Conservation (phyloP, 1,140 invertebrate genomes). For the Agrypnia vestita region DNA sequence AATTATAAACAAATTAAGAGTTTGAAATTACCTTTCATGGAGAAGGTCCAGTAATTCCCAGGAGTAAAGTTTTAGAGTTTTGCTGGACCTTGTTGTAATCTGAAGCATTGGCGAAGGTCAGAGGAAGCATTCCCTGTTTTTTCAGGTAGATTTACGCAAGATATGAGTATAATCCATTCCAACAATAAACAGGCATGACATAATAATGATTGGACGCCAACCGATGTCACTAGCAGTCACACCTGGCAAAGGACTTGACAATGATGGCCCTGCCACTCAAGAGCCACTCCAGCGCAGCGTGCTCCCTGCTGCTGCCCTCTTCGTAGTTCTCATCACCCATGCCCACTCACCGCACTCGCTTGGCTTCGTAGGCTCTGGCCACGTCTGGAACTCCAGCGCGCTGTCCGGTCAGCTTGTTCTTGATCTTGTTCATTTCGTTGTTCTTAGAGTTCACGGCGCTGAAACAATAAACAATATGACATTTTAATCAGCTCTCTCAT, state of each 20-base stretch:
- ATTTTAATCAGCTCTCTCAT: background rate
- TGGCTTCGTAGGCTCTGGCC: conserved; percentile 95
- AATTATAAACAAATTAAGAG: conserved; percentile 34
- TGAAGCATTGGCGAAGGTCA: conserved; percentile 94
- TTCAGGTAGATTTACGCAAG: too few species aligned
- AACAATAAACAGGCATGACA: too few species aligned
- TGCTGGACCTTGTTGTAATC: conserved; percentile 99
- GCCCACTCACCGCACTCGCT: conserved; percentile 91
- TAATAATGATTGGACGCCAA: too few species aligned
- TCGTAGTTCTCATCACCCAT: conserved; percentile 99
- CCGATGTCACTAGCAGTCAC: too few species aligned
- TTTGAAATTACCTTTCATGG: conserved; percentile 87
- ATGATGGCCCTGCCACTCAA: conserved; percentile 96
- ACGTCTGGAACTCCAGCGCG: conserved; percentile 95
- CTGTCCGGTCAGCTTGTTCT: conserved; percentile 91
- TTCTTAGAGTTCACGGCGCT: conserved; percentile 98
- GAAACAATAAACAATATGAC: background rate
- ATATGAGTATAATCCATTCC: too few species aligned
- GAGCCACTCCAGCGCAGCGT: conserved; percentile 96
- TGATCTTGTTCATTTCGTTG: conserved; percentile 96
- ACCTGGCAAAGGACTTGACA: conserved; percentile 97
- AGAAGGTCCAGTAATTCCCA: conserved; percentile 87
- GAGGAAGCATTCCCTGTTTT: conserved; percentile 97
- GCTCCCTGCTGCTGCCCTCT: conserved; percentile 92
- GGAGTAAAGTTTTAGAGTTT: conserved; percentile 93